Conservation (phyloP, 2,888 invertebrate genomes). For the Phalera bucephala region DNA sequence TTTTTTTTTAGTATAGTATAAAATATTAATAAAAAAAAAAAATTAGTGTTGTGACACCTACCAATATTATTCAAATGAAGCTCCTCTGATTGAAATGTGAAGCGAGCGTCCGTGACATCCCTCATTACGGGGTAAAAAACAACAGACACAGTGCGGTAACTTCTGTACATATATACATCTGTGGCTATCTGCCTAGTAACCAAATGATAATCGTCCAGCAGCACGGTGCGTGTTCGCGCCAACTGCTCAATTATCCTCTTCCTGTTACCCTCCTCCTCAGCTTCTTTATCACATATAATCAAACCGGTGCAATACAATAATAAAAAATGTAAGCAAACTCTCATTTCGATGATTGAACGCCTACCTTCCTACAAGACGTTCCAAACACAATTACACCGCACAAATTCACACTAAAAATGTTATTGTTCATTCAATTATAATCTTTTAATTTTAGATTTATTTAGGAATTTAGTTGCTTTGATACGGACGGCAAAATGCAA, state of each 20-base stretch:
- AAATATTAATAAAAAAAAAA: no score
- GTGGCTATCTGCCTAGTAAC: constrained; percentile 73
- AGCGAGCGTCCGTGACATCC: constrained; percentile 69
- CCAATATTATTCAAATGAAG: constrained; percentile 77
- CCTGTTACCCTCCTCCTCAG: constrained; percentile 61
- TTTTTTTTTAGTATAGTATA: no score
- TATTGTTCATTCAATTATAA: constrained; percentile 12
- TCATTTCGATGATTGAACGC: constrained; percentile 50
- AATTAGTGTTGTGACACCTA: constrained; percentile 45
- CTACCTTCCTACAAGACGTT: constrained; percentile 46
- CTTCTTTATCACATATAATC: constrained; percentile 59
- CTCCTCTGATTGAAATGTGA: constrained; percentile 77
- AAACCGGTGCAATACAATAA: constrained; percentile 57
- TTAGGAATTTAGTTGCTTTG: neutral
- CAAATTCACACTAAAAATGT: constrained; percentile 9
- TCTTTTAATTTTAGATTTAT: constrained; percentile 4
- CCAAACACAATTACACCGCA: constrained; percentile 16
- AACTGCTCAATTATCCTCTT: constrained; percentile 67
- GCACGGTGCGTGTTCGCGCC: constrained; percentile 63
- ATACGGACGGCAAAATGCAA: neutral
- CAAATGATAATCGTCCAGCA: constrained; percentile 67
- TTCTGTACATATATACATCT: constrained; percentile 73
- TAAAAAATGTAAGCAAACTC: constrained; percentile 53
- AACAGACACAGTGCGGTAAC: constrained; percentile 74
- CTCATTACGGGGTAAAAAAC: constrained; percentile 66